Evolutionary conservation across 2,113 vertebrate genomes (phyloP), one percentile per base, ranked within the genome.

Genomic region (Uria lomvia): DNA sequence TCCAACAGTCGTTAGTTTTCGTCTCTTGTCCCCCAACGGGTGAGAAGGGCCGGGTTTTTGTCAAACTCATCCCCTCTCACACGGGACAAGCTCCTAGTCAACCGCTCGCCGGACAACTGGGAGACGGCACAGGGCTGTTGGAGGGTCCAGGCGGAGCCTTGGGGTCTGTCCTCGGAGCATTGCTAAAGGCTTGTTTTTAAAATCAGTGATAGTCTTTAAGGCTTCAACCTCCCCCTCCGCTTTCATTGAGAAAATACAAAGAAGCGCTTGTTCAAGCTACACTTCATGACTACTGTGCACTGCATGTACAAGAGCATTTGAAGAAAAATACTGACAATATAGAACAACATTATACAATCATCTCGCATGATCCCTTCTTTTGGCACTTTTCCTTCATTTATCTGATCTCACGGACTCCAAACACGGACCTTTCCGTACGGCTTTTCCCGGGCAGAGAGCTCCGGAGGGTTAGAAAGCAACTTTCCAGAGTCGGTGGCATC

Each of bases 331-430:
- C 94, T 91, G 96, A 94, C 66, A 34, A 29, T 60, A 83, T 3
- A 90, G 81, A 80, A 86, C 74, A 92, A 52, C 30, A 36, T 38
- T 15, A 59, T 86, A 94, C 93, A 95, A 94, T 95, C 96, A 79
- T 66, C 72, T 52, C 72, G 78, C 72, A 30, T 1, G 18, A 92
- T 53, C 87, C 94, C 73, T 65, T 52, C 60, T 84, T 96, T 96
- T 96, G 95, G 94, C 96, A 97, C 96, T 95, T 93, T 49, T 83
- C 91, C 95, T 96, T 92, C 93, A 42, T 89, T 86, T 30, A 22
- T 49, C 72, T 63, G 6, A 21, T 20, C 76, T 53, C 14, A 8
- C 88, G 43, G 42, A 53, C 71, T 80, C 92, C 36, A 4, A 68
- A 10, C 59, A 30, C 0, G 11, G 68, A 36, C 12, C 11, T 17